These are phyloP conservation scores for Nomada flava DNA, from an alignment of 2,888 invertebrate genomes.

Conservation along the genomic window DNA sequence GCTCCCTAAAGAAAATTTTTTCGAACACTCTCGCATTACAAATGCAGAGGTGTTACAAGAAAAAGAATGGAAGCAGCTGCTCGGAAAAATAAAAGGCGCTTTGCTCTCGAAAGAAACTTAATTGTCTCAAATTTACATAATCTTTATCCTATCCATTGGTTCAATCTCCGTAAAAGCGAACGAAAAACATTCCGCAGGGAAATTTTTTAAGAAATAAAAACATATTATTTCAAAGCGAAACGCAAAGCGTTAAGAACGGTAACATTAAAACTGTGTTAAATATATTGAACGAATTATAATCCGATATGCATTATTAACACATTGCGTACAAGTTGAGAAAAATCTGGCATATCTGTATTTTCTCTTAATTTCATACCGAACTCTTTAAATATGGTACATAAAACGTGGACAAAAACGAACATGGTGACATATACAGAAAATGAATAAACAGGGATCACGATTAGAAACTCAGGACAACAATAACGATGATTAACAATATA, in stretches of 20 bases:
- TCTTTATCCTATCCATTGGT: background rate
- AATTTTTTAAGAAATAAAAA: background rate
- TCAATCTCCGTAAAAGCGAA: background rate
- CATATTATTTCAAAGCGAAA: background rate
- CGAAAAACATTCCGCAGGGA: too few relatives aligned
- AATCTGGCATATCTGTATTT: too few relatives aligned
- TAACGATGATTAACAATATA: too few relatives aligned
- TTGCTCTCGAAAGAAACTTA: background rate
- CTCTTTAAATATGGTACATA: too few relatives aligned
- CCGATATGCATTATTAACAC: background rate
- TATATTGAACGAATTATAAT: conserved; percentile 7
- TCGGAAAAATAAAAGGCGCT: background rate
- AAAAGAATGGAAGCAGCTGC: too few relatives aligned
- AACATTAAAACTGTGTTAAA: background rate
- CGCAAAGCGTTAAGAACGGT: conserved; percentile 7
- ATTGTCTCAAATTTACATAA: background rate
- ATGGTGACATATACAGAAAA: too few relatives aligned
- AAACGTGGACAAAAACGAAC: too few relatives aligned
- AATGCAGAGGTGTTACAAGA: background rate
- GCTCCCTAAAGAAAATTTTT: background rate
- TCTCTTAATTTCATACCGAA: too few relatives aligned
- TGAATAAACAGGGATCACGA: too few relatives aligned
- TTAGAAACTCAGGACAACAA: too few relatives aligned
- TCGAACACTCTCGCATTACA: background rate
- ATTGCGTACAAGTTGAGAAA: background rate